A percentile compares a stretch with the other conserved stretches of the same genome.
These are phyloP conservation scores for Sarcophilus harrisii DNA, from an alignment of 2,797 vertebrate species.

Conservation along the genomic window DNA sequence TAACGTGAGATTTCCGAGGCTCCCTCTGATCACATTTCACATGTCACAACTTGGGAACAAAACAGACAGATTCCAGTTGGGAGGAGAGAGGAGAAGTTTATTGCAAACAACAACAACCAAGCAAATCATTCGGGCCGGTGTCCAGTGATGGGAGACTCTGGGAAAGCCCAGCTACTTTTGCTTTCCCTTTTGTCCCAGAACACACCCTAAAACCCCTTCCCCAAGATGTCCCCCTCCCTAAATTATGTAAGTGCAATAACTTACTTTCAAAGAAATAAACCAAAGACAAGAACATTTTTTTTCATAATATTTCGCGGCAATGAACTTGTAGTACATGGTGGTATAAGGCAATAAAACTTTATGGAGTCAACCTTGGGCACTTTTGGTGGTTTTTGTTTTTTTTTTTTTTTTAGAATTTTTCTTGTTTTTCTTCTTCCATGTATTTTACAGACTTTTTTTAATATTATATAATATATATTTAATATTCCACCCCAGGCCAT, in stretches of 20 bases:
- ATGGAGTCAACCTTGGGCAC: slow-evolving; percentile 83
- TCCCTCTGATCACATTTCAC: slow-evolving; percentile 91
- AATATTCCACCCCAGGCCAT: slow-evolving; percentile 84
- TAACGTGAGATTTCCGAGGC: slow-evolving; percentile 90
- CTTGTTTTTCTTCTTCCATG: slow-evolving; percentile 79
- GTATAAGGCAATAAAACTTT: slow-evolving; percentile 85
- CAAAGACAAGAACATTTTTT: slow-evolving; percentile 83
- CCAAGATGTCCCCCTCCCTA: neutral
- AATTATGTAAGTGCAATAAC: slow-evolving; percentile 90
- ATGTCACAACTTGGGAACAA: slow-evolving; percentile 86
- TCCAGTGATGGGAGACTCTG: slow-evolving; percentile 24
- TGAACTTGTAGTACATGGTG: slow-evolving; percentile 86
- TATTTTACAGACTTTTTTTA: slow-evolving; percentile 79
- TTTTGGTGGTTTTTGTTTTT: slow-evolving; percentile 64
- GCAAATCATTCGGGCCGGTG: slow-evolving; percentile 71
- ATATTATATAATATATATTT: slow-evolving; percentile 76
- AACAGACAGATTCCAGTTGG: slow-evolving; percentile 84
- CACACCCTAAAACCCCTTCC: slow-evolving; percentile 37
- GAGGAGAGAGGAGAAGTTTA: slow-evolving; percentile 85
- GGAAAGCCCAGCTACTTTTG: slow-evolving; percentile 11
- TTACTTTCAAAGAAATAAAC: slow-evolving; percentile 86
- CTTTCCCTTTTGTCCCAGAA: slow-evolving; percentile 58
- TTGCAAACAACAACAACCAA: slow-evolving; percentile 84
- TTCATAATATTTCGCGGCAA: slow-evolving; percentile 87
- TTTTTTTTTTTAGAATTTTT: slow-evolving; percentile 67